These are phyloP conservation scores for Stichopus horrens DNA, from an alignment of 53 echinoderm and acorn worm genomes.

Conservation along the genomic window DNA sequence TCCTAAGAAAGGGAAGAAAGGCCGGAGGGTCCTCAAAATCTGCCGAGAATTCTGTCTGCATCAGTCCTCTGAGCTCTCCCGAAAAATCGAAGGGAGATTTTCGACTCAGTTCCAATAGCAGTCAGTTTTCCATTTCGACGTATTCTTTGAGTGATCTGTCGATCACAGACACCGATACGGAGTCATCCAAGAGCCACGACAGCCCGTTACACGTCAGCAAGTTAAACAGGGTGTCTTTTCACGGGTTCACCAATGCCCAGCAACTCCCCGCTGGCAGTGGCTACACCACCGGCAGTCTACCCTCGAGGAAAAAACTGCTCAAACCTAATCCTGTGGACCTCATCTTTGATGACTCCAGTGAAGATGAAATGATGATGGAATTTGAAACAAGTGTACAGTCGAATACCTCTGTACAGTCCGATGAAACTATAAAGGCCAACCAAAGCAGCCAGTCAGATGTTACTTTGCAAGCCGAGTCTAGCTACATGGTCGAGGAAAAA, in stretches of 20 bases:
- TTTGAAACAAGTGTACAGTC: conserved; percentile 17
- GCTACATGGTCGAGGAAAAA: conserved; percentile 24
- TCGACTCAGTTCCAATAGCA: conserved; percentile 16
- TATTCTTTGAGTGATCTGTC: conserved; percentile 28
- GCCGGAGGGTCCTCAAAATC: not conserved
- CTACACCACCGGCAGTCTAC: not conserved
- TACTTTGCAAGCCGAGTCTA: conserved; percentile 15
- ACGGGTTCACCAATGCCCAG: not conserved
- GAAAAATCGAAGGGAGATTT: conserved; percentile 37
- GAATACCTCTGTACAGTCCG: not conserved
- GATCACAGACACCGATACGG: conserved; percentile 27
- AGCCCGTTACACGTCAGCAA: conserved; percentile 15
- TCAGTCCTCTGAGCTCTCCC: conserved; percentile 41
- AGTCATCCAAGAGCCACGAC: conserved; percentile 22
- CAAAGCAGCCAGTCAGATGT: not conserved
- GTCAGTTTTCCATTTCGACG: conserved; percentile 30
- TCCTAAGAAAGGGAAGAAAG: not conserved
- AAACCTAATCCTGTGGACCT: conserved; percentile 63
- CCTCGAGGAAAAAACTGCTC: conserved; percentile 57
- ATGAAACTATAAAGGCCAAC: not conserved
- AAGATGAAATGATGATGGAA: conserved; percentile 45
- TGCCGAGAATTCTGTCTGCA: not conserved
- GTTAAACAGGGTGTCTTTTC: not conserved
- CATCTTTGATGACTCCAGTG: conserved; percentile 74
- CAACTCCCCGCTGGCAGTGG: not conserved